A percentile compares a stretch with the other conserved stretches of the same genome.
These are phyloP conservation scores for Sinosuthora webbiana DNA, from an alignment of 2,113 vertebrate species.

Conservation along the genomic window DNA sequence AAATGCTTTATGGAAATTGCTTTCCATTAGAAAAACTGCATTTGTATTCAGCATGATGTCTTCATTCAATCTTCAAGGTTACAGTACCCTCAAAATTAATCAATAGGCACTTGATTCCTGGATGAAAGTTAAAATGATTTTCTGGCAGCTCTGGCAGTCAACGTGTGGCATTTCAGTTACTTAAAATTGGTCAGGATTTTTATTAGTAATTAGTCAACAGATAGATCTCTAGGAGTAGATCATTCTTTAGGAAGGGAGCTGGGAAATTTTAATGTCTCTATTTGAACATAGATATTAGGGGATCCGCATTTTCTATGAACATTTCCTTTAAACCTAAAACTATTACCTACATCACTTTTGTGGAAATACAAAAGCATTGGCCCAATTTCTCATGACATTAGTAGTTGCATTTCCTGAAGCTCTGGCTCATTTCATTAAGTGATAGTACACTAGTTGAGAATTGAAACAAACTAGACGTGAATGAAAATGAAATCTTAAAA, in stretches of 20 bases:
- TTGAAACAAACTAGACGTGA: neutral
- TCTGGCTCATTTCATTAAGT: neutral
- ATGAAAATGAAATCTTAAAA: neutral
- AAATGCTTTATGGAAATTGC: constrained; percentile 20
- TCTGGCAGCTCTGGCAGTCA: neutral
- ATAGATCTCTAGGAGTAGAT: neutral
- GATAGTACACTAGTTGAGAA: neutral
- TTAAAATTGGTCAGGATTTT: neutral
- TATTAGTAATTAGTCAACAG: neutral
- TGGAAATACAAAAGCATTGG: neutral
- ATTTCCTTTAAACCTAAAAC: neutral
- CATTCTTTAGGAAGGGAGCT: neutral
- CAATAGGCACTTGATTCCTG: constrained; percentile 51
- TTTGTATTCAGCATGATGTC: constrained; percentile 36
- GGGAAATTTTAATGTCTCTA: neutral
- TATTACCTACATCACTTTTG: neutral
- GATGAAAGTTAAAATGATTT: constrained; percentile 40
- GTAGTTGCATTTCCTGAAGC: neutral
- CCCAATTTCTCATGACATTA: neutral
- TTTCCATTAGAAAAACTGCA: constrained; percentile 22
- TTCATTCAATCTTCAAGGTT: constrained; percentile 58
- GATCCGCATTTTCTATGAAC: neutral
- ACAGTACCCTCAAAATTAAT: constrained; percentile 26
- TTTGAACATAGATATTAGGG: neutral
- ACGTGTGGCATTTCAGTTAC: neutral